Conservation (phyloP, 2,113 vertebrate genomes). For the Menidia beryllina region DNA sequence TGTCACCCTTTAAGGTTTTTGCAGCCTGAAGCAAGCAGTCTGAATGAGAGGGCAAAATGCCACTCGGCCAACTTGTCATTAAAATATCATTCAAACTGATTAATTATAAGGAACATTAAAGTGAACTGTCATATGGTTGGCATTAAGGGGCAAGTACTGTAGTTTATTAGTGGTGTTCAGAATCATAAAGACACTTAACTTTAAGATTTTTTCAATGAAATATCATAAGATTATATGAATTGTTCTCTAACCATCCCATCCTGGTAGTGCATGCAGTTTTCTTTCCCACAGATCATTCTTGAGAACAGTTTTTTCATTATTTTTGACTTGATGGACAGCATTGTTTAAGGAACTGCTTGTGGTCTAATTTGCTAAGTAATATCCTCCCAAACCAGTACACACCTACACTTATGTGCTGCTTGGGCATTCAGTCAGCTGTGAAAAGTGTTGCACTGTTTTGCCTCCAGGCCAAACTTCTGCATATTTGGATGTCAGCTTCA, state of each 20-base stretch:
- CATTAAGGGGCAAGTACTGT: too few relatives aligned
- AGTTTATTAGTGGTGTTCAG: too few relatives aligned
- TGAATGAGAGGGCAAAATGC: not conserved
- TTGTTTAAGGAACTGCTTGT: conserved; percentile 76
- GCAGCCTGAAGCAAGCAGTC: not conserved
- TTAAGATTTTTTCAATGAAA: conserved; percentile 6
- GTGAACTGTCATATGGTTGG: too few relatives aligned
- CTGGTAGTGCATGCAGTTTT: conserved; percentile 6
- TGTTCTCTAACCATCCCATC: not conserved
- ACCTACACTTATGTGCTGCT: conserved; percentile 72
- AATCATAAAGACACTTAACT: not conserved
- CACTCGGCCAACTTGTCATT: not conserved
- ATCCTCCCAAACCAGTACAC: conserved; percentile 65
- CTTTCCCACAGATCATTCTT: conserved; percentile 60
- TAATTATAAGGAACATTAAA: too few relatives aligned
- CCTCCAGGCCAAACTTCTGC: conserved; percentile 60
- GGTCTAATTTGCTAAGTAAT: conserved; percentile 67
- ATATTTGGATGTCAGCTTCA: conserved; percentile 78
- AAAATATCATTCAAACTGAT: not conserved
- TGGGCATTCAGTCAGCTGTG: conserved; percentile 62
- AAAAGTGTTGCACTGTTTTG: conserved; percentile 41
- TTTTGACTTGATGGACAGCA: conserved; percentile 64
- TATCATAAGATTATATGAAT: not conserved
- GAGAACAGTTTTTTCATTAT: conserved; percentile 39
- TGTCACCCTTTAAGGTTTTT: not conserved